Conservation (phyloP, 2,888 invertebrate genomes). For the Thera britannica region DNA sequence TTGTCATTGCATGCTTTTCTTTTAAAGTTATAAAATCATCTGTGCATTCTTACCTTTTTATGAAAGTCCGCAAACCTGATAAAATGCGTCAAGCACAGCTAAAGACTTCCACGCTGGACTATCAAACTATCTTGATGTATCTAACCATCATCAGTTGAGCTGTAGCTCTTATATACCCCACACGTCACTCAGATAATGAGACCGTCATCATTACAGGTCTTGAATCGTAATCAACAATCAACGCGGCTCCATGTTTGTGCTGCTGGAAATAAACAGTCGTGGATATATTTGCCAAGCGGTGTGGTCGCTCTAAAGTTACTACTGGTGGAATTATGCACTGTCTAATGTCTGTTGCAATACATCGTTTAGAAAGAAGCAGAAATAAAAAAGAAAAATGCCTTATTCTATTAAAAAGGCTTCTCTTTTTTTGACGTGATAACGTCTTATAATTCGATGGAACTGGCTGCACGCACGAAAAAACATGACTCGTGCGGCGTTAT, state of each 20-base stretch:
- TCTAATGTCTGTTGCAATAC: conserved; percentile 5
- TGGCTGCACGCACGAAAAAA: no score
- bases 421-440: no score
- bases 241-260: conserved; percentile 28
- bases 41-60: conserved; percentile 18
- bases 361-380: background rate
- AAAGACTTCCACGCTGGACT: background rate
- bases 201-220: conserved; percentile 39
- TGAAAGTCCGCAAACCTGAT: background rate
- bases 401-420: no score
- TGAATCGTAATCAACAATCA: conserved; percentile 19
- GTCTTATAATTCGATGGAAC: no score
- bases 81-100: background rate
- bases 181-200: conserved; percentile 39
- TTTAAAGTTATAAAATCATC: background rate
- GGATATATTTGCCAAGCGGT: conserved; percentile 16
- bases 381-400: no score
- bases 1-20: background rate
- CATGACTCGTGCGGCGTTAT: no score
- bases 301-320: background rate
- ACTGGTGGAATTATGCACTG: background rate
- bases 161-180: conserved; percentile 36
- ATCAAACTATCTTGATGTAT: conserved; percentile 12
- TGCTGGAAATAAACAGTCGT: conserved; percentile 32
- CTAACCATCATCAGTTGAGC: conserved; percentile 17